Evolutionary conservation across 2,797 vertebrate genomes (phyloP), one percentile per base, ranked within the genome.

Genomic region (Xiphorhynchus erythropygius): DNA sequence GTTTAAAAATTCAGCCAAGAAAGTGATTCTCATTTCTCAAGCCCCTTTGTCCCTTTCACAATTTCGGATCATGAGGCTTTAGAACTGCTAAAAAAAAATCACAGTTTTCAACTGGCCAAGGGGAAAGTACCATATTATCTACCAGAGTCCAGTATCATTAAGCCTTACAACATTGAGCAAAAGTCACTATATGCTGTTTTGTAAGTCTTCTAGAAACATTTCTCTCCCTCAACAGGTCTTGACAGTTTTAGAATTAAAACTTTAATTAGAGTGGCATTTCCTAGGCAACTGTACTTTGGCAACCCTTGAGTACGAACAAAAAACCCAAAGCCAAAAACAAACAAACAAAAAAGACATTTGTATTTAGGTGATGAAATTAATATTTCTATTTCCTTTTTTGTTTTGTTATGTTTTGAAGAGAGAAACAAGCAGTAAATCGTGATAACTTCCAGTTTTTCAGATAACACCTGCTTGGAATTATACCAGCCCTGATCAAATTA

Each of bases 251-350:
- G 60, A 89, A 56, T 80, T 67, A 64, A 78, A 90, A 81, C 78
- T 71, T 74, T 89, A 85, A 92, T 84, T 92, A n/a, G 8, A 71
- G 21, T 55, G 33, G 25, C 33, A 85, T 93, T 91, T 90, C 77
- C 68, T 49, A 83, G 64, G 62, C 53, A 91, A 87, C 63, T 28
- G 41, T 44, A 56, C 27, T 80, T 89, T 71, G 56, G 42, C 41
- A 84, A 42, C 16, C 27, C 42, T 88, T 80, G 47, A 89, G 21
- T 4, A 13, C 37, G 84, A 96, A 59, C 27, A 84, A 78, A 89
- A 89, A 37, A 5, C 1, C 7, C 32, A 63, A 83, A 75, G 10
- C 7, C 21, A 37, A n/a, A 63, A 80, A 69, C 13, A 77, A 89
- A 46, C 3, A 67, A 65, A 63, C 13, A 46, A 52, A 39, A 37